Evolutionary conservation across 2,797 vertebrate genomes (phyloP).

Genomic region (Centropyge bicolor): DNA sequence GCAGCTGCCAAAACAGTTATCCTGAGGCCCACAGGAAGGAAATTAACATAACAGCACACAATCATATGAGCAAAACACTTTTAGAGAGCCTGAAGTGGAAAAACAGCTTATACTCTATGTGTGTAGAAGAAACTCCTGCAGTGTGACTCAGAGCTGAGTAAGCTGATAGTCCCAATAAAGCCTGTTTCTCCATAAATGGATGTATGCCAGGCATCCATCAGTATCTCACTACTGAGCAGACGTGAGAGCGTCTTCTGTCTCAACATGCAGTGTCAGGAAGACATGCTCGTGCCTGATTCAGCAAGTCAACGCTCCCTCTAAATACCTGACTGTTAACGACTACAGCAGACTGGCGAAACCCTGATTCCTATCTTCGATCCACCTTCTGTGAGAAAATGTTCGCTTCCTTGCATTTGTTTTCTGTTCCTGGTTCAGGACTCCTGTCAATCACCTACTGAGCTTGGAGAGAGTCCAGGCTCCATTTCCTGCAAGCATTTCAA

Average conservation of each 20-base stretch:
- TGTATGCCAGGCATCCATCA: conserved; percentile 21
- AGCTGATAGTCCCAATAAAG: conserved; percentile 17
- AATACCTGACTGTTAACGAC: conserved; percentile 32
- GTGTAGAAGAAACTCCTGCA: conserved; percentile 8
- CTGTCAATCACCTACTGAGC: conserved; percentile 10
- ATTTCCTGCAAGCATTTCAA: background rate
- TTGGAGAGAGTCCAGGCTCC: background rate
- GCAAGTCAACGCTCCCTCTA: conserved; percentile 4
- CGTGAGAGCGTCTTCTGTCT: conserved; percentile 13
- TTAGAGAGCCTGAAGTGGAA: conserved; percentile 14
- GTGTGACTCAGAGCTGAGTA: conserved; percentile 51
- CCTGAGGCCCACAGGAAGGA: conserved; percentile 18
- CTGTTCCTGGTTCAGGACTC: conserved; percentile 1
- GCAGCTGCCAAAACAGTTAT: background rate
- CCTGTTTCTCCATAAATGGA: conserved; percentile 27
- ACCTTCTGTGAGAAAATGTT: conserved; percentile 1
- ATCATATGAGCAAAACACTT: background rate
- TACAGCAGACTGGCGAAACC: background rate
- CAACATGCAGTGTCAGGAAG: conserved; percentile 39
- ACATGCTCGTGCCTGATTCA: conserved; percentile 24
- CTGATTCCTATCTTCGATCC: background rate
- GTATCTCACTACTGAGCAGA: conserved; percentile 21
- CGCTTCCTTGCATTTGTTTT: background rate
- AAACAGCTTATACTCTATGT: background rate
- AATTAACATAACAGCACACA: conserved; percentile 2